Evolutionary conservation across 2,113 vertebrate genomes (phyloP).

Genomic region (Euleptes europaea): DNA sequence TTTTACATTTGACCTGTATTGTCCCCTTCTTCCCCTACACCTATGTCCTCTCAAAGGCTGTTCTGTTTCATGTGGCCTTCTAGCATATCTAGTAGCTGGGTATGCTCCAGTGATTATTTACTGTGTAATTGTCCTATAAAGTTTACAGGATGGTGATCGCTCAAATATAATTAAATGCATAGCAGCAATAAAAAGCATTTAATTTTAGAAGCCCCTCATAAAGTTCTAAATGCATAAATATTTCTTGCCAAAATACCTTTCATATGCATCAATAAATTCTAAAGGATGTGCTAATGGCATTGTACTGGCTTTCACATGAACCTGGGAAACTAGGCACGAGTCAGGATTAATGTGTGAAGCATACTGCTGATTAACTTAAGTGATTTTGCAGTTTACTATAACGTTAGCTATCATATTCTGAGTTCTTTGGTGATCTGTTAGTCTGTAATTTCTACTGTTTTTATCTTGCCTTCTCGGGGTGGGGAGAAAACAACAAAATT

Average conservation of each 20-base stretch:
- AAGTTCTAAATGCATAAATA: constrained; percentile 7
- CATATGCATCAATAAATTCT: not conserved
- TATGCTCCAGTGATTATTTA: constrained; percentile 18
- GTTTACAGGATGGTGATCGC: constrained; percentile 3
- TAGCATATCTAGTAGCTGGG: not conserved
- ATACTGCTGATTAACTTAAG: not conserved
- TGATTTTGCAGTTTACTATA: not conserved
- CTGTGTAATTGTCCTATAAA: constrained; percentile 4
- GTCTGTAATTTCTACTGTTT: not conserved
- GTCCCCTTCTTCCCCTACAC: not conserved
- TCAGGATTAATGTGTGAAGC: not conserved
- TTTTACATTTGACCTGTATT: not conserved
- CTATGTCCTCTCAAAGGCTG: not conserved
- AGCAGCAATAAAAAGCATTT: constrained; percentile 11
- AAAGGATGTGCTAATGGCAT: not conserved
- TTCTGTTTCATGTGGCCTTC: not conserved
- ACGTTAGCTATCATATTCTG: not conserved
- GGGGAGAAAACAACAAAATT: too few relatives aligned
- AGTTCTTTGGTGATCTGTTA: not conserved
- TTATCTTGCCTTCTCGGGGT: not conserved
- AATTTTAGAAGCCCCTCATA: constrained; percentile 8
- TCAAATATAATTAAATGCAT: constrained; percentile 24
- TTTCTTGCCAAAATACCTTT: not conserved
- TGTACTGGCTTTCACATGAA: not conserved
- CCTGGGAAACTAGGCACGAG: not conserved